phyloP scores from a whole-genome alignment of 2,888 invertebrate species.

The Lasioglossum pauxillum region DNA sequence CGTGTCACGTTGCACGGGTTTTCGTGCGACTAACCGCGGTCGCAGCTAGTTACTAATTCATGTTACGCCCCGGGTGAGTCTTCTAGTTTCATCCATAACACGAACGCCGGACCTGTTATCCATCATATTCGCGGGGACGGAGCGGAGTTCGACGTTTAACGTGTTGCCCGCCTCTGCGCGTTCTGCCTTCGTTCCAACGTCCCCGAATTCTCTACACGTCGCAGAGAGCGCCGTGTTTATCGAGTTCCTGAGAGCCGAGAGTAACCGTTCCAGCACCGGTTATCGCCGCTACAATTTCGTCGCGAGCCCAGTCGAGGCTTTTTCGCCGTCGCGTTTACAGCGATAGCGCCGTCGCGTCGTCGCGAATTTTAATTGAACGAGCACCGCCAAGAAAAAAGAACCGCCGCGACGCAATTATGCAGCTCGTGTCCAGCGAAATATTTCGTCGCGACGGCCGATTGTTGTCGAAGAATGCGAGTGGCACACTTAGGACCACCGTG shows the following conservation, averaged over 20 bases:
- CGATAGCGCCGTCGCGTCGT: background rate
- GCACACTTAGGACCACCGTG: background rate
- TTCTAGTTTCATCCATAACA: constrained; percentile 51
- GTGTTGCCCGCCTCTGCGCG: background rate
- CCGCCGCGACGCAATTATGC: background rate
- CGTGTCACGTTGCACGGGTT: constrained; percentile 21
- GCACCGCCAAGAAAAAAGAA: background rate
- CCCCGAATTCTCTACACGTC: background rate
- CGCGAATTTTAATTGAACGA: constrained; percentile 8
- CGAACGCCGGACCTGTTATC: constrained; percentile 30
- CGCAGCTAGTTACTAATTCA: constrained; percentile 62
- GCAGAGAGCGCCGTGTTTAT: background rate
- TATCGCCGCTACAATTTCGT: background rate
- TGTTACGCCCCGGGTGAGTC: constrained; percentile 44
- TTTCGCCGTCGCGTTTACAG: background rate
- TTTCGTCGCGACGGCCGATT: background rate
- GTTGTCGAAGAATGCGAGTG: background rate
- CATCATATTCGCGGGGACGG: constrained; percentile 20
- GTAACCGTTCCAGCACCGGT: background rate
- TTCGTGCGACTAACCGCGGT: constrained; percentile 17
- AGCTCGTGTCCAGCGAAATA: background rate
- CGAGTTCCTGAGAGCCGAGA: background rate
- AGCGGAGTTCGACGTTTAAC: constrained; percentile 33
- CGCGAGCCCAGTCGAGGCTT: background rate
- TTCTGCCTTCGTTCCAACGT: background rate